Evolutionary conservation across 37 sponge, comb jelly and placozoan species (phyloP).

Genomic region (Agelas oroides): DNA sequence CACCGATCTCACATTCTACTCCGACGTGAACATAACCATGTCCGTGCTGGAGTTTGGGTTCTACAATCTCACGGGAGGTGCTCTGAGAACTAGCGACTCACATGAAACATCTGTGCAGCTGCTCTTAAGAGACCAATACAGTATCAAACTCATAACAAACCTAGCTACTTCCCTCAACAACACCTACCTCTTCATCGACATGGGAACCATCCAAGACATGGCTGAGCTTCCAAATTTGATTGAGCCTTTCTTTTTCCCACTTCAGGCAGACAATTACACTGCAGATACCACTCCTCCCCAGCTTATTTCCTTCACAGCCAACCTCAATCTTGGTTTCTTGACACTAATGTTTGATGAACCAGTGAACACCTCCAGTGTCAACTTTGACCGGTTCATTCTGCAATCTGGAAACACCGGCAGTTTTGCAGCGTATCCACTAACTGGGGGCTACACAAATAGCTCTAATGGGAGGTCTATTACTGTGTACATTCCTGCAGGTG

Average conservation of each 20-base stretch:
- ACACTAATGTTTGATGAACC: conserved; percentile 87
- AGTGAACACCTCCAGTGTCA: conserved; percentile 63
- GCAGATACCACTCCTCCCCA: conserved; percentile 80
- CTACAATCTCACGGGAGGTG: conserved; percentile 55
- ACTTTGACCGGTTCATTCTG: conserved; percentile 52
- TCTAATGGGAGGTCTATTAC: conserved; percentile 62
- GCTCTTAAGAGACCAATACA: conserved; percentile 51
- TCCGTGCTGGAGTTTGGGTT: not conserved
- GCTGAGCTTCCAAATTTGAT: conserved; percentile 15
- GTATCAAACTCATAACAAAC: conserved; percentile 67
- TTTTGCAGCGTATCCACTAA: conserved; percentile 48
- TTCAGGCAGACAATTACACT: conserved; percentile 47
- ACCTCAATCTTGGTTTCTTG: conserved; percentile 68
- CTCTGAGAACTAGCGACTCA: conserved; percentile 43
- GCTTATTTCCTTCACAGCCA: conserved; percentile 49
- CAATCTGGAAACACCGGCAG: conserved; percentile 4
- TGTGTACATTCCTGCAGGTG: conserved; percentile 57
- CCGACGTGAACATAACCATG: conserved; percentile 24
- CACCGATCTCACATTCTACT: conserved; percentile 48
- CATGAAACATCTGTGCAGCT: conserved; percentile 48
- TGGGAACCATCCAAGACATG: conserved; percentile 68
- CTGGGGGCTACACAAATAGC: conserved; percentile 68
- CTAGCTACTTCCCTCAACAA: conserved; percentile 66
- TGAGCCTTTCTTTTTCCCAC: not conserved
- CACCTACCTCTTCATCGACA: conserved; percentile 63